Evolutionary conservation across 2,888 invertebrate genomes (phyloP), one percentile per base, ranked within the genome.

Genomic region (Teleogryllus oceanicus): DNA sequence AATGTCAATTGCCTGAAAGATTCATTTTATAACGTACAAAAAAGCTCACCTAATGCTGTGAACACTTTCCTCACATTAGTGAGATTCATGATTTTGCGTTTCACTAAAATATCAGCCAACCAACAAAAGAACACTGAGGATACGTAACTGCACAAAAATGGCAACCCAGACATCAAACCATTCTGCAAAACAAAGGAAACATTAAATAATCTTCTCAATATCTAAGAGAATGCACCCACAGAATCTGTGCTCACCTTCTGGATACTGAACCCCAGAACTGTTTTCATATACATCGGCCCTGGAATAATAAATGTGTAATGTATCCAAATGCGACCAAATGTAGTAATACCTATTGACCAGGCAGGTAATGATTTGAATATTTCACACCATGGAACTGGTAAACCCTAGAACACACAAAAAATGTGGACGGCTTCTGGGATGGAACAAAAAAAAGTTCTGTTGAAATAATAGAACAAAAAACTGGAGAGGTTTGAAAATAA

Each of bases 281-380:
- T 89, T 85, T 92, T 92, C 91, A 93, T 93, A 85, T 92, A 93
- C 84, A 90, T 90, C 24, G 93, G 93, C 16, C 93, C 93, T 78
- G 90, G 90, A 84, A 92, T 90, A 85, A 93, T 93, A 85, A 93
- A 93, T 49, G 91, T 90, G 84, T 93, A 93, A 85, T 93, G 92
- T 10, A 92, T 90, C 92, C 92, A 93, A 85, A 93, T 93, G 78
- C 93, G 88, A n/a, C 93, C 93, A 84, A 93, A 93, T 1, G 93
- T 93, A 2, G 93, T 93, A 74, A 93, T 89, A 13, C 91, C 92
- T 84, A 93, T 93, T 0, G 92, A 89, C 92, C 92, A 93, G 3
- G 91, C 92, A 1, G 92, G 91, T 85, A 89, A 85, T 0, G 92
- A 92, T 24, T 87, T 90, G 76, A 92, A 88, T 82, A 93, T 92